Conservation (phyloP, 2,888 invertebrate genomes). For the Koerneria pararmatus region DNA sequence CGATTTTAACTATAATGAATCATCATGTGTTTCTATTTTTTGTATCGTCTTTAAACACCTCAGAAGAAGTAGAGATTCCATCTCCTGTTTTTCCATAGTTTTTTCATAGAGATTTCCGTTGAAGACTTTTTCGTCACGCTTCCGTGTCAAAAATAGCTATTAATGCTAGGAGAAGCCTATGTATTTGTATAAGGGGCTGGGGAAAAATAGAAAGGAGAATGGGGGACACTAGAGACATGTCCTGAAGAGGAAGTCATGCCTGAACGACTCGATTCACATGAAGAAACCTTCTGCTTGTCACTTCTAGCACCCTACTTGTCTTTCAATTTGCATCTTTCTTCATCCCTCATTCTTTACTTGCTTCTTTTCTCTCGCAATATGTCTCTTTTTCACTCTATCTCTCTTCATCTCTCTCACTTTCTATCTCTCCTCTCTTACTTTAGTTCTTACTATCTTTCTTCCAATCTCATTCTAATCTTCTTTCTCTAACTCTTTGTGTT, state of each 20-base stretch:
- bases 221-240: neutral
- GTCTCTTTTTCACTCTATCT: neutral
- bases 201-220: neutral
- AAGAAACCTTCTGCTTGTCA: neutral
- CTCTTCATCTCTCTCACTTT: neutral
- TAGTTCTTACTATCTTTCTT: neutral
- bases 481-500: constrained; percentile 10
- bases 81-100: too few species aligned
- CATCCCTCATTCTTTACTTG: neutral
- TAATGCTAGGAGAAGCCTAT: too few species aligned
- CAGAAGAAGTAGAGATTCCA: too few species aligned
- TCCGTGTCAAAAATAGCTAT: too few species aligned
- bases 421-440: neutral
- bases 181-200: neutral
- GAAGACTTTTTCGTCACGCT: too few species aligned
- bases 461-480: too few species aligned
- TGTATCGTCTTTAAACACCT: too few species aligned
- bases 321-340: neutral
- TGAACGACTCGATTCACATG: neutral
- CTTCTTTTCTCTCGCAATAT: neutral
- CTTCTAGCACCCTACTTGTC: neutral
- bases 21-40: too few species aligned
- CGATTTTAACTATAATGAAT: too few species aligned
- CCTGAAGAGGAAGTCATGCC: neutral
- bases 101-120: too few species aligned